Percentiles rank a stretch among this genome's conserved stretches.
Conservation (phyloP, 1,140 invertebrate species). For the Zaprionus gabonicus region DNA sequence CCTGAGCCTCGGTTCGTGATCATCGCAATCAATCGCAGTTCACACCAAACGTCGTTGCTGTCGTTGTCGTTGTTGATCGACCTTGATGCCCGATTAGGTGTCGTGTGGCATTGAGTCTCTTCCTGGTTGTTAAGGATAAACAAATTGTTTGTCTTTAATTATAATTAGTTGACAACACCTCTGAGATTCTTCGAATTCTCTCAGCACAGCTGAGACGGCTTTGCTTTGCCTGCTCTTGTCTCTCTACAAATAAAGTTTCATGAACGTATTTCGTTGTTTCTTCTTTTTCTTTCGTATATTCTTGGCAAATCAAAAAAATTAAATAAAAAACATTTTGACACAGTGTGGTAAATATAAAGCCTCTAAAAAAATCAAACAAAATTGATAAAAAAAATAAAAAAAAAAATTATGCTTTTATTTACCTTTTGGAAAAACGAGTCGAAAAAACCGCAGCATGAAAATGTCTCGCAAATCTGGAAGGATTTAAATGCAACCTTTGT, state of each 20-base stretch:
- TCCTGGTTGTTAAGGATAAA: slow-evolving; percentile 74
- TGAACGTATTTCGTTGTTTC: background rate
- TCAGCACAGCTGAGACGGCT: background rate
- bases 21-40: slow-evolving; percentile 36
- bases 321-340: slow-evolving; percentile 18
- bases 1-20: slow-evolving; percentile 25
- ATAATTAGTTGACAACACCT: slow-evolving; percentile 33
- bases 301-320: slow-evolving; percentile 17
- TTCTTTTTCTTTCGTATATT: slow-evolving; percentile 4
- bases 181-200: slow-evolving; percentile 10
- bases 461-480: slow-evolving; percentile 65
- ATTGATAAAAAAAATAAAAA: background rate
- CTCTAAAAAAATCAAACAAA: background rate
- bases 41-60: slow-evolving; percentile 8
- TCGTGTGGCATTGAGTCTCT: slow-evolving; percentile 32
- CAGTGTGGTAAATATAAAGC: slow-evolving; percentile 46
- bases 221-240: slow-evolving; percentile 8
- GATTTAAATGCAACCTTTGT: slow-evolving; percentile 69
- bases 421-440: slow-evolving; percentile 55
- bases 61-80: background rate
- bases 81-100: slow-evolving; percentile 70
- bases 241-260: background rate
- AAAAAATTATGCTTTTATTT: slow-evolving; percentile 52
- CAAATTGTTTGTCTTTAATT: slow-evolving; percentile 23
- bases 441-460: slow-evolving; percentile 49